phyloP scores from a whole-genome alignment of 2,888 invertebrate species.

The Serripes groenlandicus region DNA sequence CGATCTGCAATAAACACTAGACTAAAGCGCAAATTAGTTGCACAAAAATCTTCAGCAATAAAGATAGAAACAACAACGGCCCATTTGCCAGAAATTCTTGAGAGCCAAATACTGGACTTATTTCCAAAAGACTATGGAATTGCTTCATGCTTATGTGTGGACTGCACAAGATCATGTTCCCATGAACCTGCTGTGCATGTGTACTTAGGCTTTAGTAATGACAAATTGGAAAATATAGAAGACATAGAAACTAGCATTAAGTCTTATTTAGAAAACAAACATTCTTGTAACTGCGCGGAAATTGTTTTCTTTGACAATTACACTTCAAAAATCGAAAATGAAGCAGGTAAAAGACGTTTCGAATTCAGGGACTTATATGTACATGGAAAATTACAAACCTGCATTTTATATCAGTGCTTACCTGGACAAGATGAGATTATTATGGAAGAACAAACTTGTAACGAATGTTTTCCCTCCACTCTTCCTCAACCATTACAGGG shows the following conservation, averaged over 20 bases:
- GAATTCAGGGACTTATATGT: conserved; percentile 15
- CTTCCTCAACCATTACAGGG: conserved; percentile 10
- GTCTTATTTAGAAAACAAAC: too few relatives aligned
- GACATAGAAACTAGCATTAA: conserved; percentile 11
- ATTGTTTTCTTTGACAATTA: background rate
- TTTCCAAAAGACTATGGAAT: conserved; percentile 17
- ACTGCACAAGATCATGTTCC: conserved; percentile 15
- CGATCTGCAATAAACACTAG: conserved; percentile 7
- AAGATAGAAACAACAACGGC: background rate
- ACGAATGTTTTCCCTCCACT: background rate
- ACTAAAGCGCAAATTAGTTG: background rate
- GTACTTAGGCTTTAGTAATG: background rate
- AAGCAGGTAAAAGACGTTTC: conserved; percentile 14
- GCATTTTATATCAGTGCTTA: background rate
- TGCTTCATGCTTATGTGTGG: conserved; percentile 19
- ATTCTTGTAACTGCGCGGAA: conserved; percentile 12
- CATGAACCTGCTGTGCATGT: background rate
- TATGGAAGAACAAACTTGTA: background rate
- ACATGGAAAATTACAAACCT: background rate
- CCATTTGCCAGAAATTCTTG: conserved; percentile 18
- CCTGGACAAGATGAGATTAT: background rate
- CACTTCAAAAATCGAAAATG: background rate
- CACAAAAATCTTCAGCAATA: conserved; percentile 7
- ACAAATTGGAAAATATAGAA: too few relatives aligned
- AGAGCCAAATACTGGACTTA: conserved; percentile 28